Conservation (phyloP, 2,888 invertebrate species). For the Hemicrepidius hirtus region DNA sequence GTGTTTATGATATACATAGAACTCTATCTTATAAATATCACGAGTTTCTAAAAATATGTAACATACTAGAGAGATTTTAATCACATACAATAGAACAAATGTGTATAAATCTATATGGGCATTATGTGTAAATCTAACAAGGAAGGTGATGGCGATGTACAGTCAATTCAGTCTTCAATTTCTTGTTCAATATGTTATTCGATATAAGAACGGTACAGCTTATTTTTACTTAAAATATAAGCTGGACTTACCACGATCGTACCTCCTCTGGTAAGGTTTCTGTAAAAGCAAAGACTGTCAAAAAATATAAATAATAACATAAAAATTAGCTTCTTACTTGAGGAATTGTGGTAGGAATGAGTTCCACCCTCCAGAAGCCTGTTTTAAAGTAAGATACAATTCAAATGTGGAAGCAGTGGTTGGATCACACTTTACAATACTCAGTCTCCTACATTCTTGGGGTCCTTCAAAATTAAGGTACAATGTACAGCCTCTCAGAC, state of each 20-base stretch:
- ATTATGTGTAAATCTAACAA: slow-evolving; percentile 44
- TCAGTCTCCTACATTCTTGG: slow-evolving; percentile 80
- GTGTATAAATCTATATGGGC: slow-evolving; percentile 39
- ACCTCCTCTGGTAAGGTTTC: slow-evolving; percentile 89
- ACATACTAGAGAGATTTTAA: slow-evolving; percentile 47
- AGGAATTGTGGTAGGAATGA: slow-evolving; percentile 90
- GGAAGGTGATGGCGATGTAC: slow-evolving; percentile 50
- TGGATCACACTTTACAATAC: slow-evolving; percentile 89
- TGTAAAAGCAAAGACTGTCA: slow-evolving; percentile 70
- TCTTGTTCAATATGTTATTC: slow-evolving; percentile 59
- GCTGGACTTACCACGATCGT: slow-evolving; percentile 92
- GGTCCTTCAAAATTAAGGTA: slow-evolving; percentile 88
- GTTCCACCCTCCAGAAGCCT: slow-evolving; percentile 90
- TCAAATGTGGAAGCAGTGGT: slow-evolving; percentile 92
- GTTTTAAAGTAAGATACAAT: slow-evolving; percentile 89
- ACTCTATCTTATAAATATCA: slow-evolving; percentile 47
- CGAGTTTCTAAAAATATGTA: slow-evolving; percentile 49
- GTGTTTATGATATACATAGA: slow-evolving; percentile 40
- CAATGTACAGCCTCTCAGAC: slow-evolving; percentile 89
- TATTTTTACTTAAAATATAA: slow-evolving; percentile 93
- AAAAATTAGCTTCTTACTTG: slow-evolving; percentile 78
- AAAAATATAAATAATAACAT: slow-evolving; percentile 39
- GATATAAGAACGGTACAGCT: slow-evolving; percentile 86
- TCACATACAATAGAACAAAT: slow-evolving; percentile 42
- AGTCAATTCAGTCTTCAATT: slow-evolving; percentile 48